Conservation (phyloP, 1,140 invertebrate species). For the Heliconius eleuchia region DNA sequence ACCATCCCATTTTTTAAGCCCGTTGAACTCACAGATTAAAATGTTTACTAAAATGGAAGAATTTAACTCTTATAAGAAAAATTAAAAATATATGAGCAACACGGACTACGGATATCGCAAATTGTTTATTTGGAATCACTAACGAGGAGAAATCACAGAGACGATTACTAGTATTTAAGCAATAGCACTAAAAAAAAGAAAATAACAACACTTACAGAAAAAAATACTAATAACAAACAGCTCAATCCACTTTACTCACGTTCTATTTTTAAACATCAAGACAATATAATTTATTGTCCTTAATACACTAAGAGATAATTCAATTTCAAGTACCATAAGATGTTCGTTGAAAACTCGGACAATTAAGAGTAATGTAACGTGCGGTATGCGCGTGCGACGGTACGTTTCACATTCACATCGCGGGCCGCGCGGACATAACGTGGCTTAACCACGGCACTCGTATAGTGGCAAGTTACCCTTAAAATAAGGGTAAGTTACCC, state of each 20-base stretch:
- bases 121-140: not conserved
- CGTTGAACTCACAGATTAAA: not conserved
- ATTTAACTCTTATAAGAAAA: not conserved
- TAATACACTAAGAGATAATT: slow-evolving; percentile 41
- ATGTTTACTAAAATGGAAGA: not conserved
- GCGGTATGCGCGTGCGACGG: slow-evolving; percentile 64
- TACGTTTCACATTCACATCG: slow-evolving; percentile 74
- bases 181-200: not conserved
- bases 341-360: slow-evolving; percentile 34
- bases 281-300: slow-evolving; percentile 32
- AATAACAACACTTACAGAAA: not conserved
- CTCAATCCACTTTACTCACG: not conserved
- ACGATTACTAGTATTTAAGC: not conserved
- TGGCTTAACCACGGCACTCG: slow-evolving; percentile 42
- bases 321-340: slow-evolving; percentile 35
- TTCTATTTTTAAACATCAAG: slow-evolving; percentile 13
- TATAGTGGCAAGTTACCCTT: slow-evolving; percentile 16
- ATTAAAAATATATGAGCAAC: not conserved
- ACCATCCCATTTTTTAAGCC: slow-evolving; percentile 13
- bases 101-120: not conserved
- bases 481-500: slow-evolving; percentile 11
- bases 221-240: not conserved
- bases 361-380: slow-evolving; percentile 42
- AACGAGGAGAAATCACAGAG: not conserved
- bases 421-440: slow-evolving; percentile 63